Percentiles rank a stretch among this genome's conserved stretches.
These are phyloP conservation scores for Philotrypesis tridentata DNA, from an alignment of 1,140 invertebrate species.

Conservation along the genomic window DNA sequence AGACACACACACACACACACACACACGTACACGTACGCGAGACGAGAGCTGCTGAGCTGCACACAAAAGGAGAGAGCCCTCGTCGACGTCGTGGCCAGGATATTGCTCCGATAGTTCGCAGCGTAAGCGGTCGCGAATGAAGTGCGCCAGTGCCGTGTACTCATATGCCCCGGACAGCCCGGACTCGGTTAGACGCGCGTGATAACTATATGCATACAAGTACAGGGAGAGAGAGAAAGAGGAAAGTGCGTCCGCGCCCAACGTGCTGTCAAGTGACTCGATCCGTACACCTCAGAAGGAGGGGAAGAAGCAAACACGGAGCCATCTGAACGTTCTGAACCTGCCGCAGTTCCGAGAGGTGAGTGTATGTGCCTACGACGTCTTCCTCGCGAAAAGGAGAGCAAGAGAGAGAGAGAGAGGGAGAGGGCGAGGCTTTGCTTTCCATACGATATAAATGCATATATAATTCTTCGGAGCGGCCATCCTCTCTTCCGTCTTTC, in stretches of 20 bases:
- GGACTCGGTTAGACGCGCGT: not conserved
- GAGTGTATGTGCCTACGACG: not conserved
- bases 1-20: too few relatives aligned
- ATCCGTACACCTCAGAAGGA: not conserved
- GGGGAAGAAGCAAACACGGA: not conserved
- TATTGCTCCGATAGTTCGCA: not conserved
- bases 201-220: too few relatives aligned
- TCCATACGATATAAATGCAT: not conserved
- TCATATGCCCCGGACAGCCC: too few relatives aligned
- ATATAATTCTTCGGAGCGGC: not conserved
- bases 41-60: too few relatives aligned
- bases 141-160: not conserved
- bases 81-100: not conserved
- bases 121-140: not conserved
- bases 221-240: not conserved
- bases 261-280: not conserved
- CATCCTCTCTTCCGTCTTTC: slow-evolving; percentile 7
- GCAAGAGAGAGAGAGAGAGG: not conserved
- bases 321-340: too few relatives aligned
- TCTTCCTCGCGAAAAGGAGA: not conserved
- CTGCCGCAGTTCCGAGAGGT: not conserved
- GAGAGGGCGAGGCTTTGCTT: not conserved
- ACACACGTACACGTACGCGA: too few relatives aligned
- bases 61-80: not conserved
- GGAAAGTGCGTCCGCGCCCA: not conserved